Evolutionary conservation across 2,113 vertebrate genomes (phyloP).

Genomic region (Bothrops jararaca): DNA sequence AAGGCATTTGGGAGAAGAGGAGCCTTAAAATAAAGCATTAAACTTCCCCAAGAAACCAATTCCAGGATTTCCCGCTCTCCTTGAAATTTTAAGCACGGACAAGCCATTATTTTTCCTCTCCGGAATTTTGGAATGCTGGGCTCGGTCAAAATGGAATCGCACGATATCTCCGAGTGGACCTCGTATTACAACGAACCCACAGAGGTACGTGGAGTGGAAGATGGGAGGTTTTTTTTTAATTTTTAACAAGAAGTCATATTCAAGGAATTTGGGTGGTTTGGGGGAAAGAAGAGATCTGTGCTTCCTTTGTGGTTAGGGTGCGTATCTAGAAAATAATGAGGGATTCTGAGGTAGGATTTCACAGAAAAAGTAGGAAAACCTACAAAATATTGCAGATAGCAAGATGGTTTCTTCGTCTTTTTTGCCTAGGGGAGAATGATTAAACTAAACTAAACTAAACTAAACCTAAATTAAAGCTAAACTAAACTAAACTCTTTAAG

Average conservation of each 20-base stretch:
- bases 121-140: constrained; percentile 77
- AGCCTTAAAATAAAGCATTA: background rate
- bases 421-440: background rate
- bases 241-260: background rate
- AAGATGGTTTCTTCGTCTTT: background rate
- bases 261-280: too few species aligned
- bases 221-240: background rate
- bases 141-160: constrained; percentile 84
- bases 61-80: background rate
- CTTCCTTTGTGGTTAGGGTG: background rate
- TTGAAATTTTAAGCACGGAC: background rate
- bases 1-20: background rate
- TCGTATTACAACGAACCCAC: constrained; percentile 78
- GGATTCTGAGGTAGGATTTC: background rate
- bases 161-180: constrained; percentile 81
- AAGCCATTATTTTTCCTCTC: background rate
- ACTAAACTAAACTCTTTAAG: background rate
- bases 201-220: constrained; percentile 65
- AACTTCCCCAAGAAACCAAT: background rate
- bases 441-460: background rate
- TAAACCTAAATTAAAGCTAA: background rate
- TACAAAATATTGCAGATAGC: background rate
- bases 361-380: background rate
- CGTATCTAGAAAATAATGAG: background rate
- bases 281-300: background rate